Conservation (phyloP, 2,888 invertebrate species). For the Limnephilus auricula region DNA sequence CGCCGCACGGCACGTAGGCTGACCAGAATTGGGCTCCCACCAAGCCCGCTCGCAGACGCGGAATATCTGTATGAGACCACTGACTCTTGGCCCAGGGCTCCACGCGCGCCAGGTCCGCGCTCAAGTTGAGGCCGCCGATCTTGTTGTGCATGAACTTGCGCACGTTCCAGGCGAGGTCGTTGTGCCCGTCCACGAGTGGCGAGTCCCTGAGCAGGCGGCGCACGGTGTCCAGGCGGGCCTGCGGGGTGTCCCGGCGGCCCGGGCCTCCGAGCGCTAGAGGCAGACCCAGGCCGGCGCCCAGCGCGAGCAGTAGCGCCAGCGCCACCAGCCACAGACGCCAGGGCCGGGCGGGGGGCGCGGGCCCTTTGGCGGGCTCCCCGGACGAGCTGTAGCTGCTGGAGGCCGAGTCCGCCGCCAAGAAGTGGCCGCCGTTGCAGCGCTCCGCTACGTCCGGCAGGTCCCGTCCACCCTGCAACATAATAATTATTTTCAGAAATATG, state of each 20-base stretch:
- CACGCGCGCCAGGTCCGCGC: slow-evolving; percentile 80
- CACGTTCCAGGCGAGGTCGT: slow-evolving; percentile 94
- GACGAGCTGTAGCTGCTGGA: slow-evolving; percentile 77
- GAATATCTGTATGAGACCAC: slow-evolving; percentile 96
- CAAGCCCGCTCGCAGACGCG: slow-evolving; percentile 87
- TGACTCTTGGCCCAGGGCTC: slow-evolving; percentile 91
- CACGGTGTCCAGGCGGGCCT: slow-evolving; percentile 82
- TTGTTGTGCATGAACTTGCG: slow-evolving; percentile 92
- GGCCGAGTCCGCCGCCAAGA: slow-evolving; percentile 71
- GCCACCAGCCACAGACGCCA: slow-evolving; percentile 79
- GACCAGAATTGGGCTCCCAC: slow-evolving; percentile 96
- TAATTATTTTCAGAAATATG: neutral
- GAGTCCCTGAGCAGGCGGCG: slow-evolving; percentile 82
- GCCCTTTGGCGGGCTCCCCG: slow-evolving; percentile 73
- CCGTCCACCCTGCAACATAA: slow-evolving; percentile 69
- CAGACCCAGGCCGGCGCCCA: slow-evolving; percentile 79
- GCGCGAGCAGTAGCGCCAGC: slow-evolving; percentile 78
- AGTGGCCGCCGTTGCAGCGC: slow-evolving; percentile 75
- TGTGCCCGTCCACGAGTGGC: slow-evolving; percentile 88
- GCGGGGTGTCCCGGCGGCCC: slow-evolving; percentile 76
- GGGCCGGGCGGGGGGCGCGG: slow-evolving; percentile 68
- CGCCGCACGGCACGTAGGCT: slow-evolving; percentile 91
- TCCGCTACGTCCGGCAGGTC: slow-evolving; percentile 77
- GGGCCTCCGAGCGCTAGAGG: slow-evolving; percentile 76
- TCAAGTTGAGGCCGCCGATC: slow-evolving; percentile 82